These are phyloP conservation scores for Cryptotermes secundus DNA, from an alignment of 1,140 invertebrate genomes.

Conservation along the genomic window DNA sequence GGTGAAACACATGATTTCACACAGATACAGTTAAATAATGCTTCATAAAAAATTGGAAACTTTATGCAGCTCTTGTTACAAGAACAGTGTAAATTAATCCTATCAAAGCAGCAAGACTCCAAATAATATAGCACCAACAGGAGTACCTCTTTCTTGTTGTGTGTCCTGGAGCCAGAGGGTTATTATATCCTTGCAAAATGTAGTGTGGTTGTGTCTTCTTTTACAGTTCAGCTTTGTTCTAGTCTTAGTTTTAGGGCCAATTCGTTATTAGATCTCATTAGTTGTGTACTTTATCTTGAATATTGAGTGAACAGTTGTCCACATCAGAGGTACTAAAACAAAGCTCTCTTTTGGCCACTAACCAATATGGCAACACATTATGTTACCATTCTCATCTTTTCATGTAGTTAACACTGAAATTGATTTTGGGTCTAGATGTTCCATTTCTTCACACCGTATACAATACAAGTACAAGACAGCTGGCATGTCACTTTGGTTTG, in stretches of 20 bases:
- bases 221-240: background rate
- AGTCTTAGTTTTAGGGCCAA: conserved; percentile 4
- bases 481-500: background rate
- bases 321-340: background rate
- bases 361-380: background rate
- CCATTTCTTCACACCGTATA: background rate
- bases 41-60: background rate
- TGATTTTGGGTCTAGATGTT: background rate
- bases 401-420: background rate
- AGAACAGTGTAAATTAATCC: background rate
- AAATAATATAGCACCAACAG: background rate
- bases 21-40: background rate
- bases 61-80: background rate
- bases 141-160: background rate
- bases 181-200: background rate
- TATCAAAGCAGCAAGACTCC: background rate
- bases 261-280: conserved; percentile 3
- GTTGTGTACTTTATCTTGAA: background rate
- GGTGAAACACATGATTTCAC: background rate
- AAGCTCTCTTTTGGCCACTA: too few relatives aligned
- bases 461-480: background rate
- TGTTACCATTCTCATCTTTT: background rate
- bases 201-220: background rate
- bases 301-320: background rate
- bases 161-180: background rate